Evolutionary conservation across 2,113 vertebrate species (phyloP), one percentile per base, ranked within the genome.

Genomic region (Petroica traversi): DNA sequence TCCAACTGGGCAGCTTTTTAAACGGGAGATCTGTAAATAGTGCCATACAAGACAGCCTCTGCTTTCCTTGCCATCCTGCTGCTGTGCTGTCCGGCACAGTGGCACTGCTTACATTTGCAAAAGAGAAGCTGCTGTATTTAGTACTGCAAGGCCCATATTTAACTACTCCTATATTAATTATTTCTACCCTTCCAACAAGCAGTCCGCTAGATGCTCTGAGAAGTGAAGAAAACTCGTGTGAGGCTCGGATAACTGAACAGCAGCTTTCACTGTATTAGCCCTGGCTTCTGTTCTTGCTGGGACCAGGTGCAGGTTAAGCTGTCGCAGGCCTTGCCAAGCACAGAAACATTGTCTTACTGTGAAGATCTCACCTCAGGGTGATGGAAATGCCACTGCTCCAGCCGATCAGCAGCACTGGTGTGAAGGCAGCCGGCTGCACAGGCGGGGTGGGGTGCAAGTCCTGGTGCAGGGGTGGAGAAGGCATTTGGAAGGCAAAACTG

Each of bases 1-100:
- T 80, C 96, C 69, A 62, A 61, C 45, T 73, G 17, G 46, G 88
- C 57, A 33, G 54, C 61, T 94, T 96, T 97, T 58, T 14, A 34
- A 68, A 36, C 6, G 54, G 73, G 55, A 85, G 74, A 75, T 51
- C 34, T 97, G 97, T 98, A 98, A 94, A 97, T 97, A 97, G 75
- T 29, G 57, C 86, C 68, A 12, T 8, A 54, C 82, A 28, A 75
- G 93, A 71, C 67, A 46, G 38, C 11, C 84, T 49, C 40, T 16
- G 79, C 57, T 63, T 31, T 26, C 52, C 63, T 83, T 29, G 51
- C 96, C 77, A 28, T 38, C 6, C n/a, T 55, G 89, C 29, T 85
- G 45, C 93, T 41, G 66, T 73, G 90, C 95, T 93, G 54, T 19
- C 67, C 33, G 2, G 67, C 81, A 67, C 28, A 6, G 85, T 0